Evolutionary conservation across 92 coral and sea anemone genomes (phyloP), one percentile per base, ranked within the genome.

Genomic region (Siderastrea siderea): DNA sequence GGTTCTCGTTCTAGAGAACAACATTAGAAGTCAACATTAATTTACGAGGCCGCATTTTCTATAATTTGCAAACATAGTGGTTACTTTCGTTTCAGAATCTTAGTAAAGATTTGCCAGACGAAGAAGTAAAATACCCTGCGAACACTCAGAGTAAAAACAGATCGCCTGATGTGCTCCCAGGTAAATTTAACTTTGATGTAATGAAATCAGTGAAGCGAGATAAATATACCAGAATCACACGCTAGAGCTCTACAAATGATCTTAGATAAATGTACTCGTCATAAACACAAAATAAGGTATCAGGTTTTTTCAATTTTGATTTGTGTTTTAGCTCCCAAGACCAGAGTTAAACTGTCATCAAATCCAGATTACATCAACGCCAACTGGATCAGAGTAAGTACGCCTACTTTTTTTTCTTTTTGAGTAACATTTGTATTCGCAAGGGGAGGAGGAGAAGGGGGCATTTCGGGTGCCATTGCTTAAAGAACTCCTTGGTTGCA

Each of bases 281-380:
- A 26, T 26, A 26, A 26, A 26, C 38, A 26, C 38, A 26, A 26
- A 26, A 26, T 26, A 26, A 26, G 38, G 38, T 26, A 26, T 46
- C 11, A 3, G 4, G 19, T 7, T 78, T 47, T 3, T 26, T 2
- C 15, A 1, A 1, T 19, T n/a, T 4, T 26, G 4, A 50, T 62
- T 9, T 45, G 19, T 44, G 16, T 78, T 78, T 51, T 91, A 97
- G 99, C 94, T 79, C 96, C 98, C 55, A 93, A 91, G 65, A 93
- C 99, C 61, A 89, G 94, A 60, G 96, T 97, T 2, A 95, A 90
- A 83, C 61, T 95, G 38, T 81, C 96, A 11, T 91, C 92, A 65
- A 81, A 85, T 59, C 98, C 96, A 17, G 96, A 95, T 81, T 97
- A 97, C 86, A 97, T 97, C 82, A 97, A 97, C 67, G 99, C 99